Evolutionary conservation across 2,888 invertebrate species (phyloP), one percentile per base, ranked within the genome.

Genomic region (Caprella mutica): DNA sequence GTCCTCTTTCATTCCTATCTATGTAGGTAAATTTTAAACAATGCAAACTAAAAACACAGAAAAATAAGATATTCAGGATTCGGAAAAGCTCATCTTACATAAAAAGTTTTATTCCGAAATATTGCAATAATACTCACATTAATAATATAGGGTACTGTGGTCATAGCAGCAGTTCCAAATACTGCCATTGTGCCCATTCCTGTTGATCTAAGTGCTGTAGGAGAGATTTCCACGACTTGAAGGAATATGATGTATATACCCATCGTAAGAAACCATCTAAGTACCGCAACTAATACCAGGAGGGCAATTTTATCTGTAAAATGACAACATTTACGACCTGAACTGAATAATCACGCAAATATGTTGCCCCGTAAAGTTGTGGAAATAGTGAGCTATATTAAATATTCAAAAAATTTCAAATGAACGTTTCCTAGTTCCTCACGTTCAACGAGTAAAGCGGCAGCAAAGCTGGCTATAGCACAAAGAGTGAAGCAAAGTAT

Each of bases 201-300:
- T 1, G 51, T 23, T 6, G 61, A 57, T 9, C 63, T 30, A 6
- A 64, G 19, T 3, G 59, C 48, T 1, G 65, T 65, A 12, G 65
- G 65, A 52, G 58, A 57, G 27, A 61, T 40, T 21, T 65, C 65
- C 0, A 54, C 24, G 5, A 40, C 21, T 26, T 52, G 35, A 5
- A 65, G 21, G 23, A 42, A 59, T n/a, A 59, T 44, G 3, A 55
- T 26, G 9, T 52, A 52, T 9, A 65, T 24, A n/a, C 38, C 46
- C 5, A 33, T 26, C 12, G 57, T 54, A 14, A 30, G 24, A 48
- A 53, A 55, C n/a, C 61, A 39, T 19, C 56, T 62, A 14, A 55
- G 48, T 17, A 57, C 8, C 3, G 52, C 29, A 6, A 57, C 42
- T 5, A 56, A 19, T 1, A 51, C n/a, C 44, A 62, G 30, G 17